Conservation (phyloP, 2,797 vertebrate species). For the Potorous gilbertii region DNA sequence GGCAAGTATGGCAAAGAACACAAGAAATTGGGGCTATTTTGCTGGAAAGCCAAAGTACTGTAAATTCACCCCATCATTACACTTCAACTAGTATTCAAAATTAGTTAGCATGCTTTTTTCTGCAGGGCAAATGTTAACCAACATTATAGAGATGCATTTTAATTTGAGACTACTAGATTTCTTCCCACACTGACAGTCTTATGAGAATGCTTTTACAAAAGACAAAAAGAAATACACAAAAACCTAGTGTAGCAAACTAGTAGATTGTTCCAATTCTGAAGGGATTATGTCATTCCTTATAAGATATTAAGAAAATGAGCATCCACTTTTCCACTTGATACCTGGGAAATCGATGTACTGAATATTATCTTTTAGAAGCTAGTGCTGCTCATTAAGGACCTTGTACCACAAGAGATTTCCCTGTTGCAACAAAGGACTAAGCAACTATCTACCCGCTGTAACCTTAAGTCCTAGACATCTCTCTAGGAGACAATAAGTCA, state of each 20-base stretch:
- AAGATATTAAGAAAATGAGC: not conserved
- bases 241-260: not conserved
- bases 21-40: slow-evolving; percentile 10
- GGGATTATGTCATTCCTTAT: not conserved
- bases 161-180: slow-evolving; percentile 27
- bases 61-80: not conserved
- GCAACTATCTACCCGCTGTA: not conserved
- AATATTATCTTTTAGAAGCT: not conserved
- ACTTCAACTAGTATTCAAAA: slow-evolving; percentile 31
- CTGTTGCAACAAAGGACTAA: not conserved
- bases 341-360: not conserved
- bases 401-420: not conserved
- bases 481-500: not conserved
- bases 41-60: not conserved
- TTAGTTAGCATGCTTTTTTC: not conserved
- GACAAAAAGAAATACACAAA: not conserved
- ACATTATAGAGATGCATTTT: not conserved
- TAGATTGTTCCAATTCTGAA: not conserved
- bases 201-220: not conserved
- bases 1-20: not conserved
- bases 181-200: slow-evolving; percentile 4
- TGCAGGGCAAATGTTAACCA: not conserved
- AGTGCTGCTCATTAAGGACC: not conserved
- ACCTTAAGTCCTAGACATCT: not conserved
- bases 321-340: not conserved